A percentile compares a stretch with the other conserved stretches of the same genome.
Conservation (phyloP, 2,113 vertebrate genomes). For the Ondatra zibethicus region DNA sequence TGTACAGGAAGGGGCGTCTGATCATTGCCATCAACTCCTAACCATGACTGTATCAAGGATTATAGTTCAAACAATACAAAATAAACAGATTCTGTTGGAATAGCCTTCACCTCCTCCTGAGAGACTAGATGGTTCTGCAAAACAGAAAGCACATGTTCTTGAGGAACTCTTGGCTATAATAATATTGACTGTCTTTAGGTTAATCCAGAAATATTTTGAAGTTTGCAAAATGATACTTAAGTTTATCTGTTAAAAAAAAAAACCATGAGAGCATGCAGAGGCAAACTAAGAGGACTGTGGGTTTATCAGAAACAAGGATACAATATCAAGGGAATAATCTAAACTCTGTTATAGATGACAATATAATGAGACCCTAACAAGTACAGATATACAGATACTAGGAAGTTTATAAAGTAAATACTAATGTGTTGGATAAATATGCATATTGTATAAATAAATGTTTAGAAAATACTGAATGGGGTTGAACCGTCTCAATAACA, state of each 20-base stretch:
- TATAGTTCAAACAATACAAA: not conserved
- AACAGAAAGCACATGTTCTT: conserved; percentile 7
- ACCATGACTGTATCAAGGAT: not conserved
- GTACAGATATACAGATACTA: not conserved
- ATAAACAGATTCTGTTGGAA: not conserved
- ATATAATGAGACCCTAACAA: not conserved
- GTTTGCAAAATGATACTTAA: conserved; percentile 18
- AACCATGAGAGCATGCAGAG: not conserved
- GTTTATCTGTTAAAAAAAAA: conserved; percentile 29
- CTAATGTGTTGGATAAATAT: not conserved
- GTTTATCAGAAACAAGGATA: not conserved
- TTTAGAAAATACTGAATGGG: conserved; percentile 13
- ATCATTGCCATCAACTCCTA: not conserved
- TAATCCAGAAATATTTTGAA: conserved; percentile 37
- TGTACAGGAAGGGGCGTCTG: too few species aligned
- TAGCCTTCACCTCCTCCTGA: not conserved
- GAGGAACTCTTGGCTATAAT: not conserved
- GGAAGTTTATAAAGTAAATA: not conserved
- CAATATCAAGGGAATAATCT: not conserved
- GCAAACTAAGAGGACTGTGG: not conserved
- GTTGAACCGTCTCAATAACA: not conserved
- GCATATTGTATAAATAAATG: conserved; percentile 26
- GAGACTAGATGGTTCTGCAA: not conserved
- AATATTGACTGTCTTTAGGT: not conserved
- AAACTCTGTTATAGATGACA: not conserved